Conservation (phyloP, 2,113 vertebrate genomes). For the Lepisosteus oculatus region DNA sequence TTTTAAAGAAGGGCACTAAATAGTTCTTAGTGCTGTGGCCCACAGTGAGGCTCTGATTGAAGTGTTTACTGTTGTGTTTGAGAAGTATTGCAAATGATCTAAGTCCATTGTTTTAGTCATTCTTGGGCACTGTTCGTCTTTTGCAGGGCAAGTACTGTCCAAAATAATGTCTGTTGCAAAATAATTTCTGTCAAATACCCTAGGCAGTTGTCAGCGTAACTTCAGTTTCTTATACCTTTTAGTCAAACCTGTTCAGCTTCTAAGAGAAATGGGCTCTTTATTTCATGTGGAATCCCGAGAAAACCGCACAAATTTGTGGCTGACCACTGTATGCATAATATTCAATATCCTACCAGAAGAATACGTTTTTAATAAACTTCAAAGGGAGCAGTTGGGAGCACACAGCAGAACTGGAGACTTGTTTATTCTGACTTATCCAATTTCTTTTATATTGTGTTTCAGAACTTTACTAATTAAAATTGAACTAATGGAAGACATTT, state of each 20-base stretch:
- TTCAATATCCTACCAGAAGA: slow-evolving; percentile 25
- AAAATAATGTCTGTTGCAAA: too few relatives aligned
- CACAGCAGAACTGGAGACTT: slow-evolving; percentile 20
- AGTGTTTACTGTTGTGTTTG: too few relatives aligned
- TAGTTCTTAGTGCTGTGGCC: too few relatives aligned
- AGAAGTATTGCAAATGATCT: too few relatives aligned
- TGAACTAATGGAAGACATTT: slow-evolving; percentile 24
- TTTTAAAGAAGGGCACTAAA: too few relatives aligned
- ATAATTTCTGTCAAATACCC: too few relatives aligned
- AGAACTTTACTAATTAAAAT: slow-evolving; percentile 24
- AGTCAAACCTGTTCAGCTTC: background rate
- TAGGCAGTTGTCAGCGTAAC: too few relatives aligned
- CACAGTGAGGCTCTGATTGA: too few relatives aligned
- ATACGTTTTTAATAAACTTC: slow-evolving; percentile 28
- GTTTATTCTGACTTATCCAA: background rate
- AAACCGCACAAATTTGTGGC: slow-evolving; percentile 27
- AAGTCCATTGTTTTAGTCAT: too few relatives aligned
- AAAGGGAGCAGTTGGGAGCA: slow-evolving; percentile 18
- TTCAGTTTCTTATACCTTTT: too few relatives aligned
- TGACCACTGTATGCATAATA: slow-evolving; percentile 26
- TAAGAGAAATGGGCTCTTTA: background rate
- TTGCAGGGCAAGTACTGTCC: too few relatives aligned
- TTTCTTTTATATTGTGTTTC: slow-evolving; percentile 14
- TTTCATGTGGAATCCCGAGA: slow-evolving; percentile 15
- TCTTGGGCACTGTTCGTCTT: too few relatives aligned